phyloP scores from a whole-genome alignment of 2,888 invertebrate genomes.

The Tanytarsus gracilentus region DNA sequence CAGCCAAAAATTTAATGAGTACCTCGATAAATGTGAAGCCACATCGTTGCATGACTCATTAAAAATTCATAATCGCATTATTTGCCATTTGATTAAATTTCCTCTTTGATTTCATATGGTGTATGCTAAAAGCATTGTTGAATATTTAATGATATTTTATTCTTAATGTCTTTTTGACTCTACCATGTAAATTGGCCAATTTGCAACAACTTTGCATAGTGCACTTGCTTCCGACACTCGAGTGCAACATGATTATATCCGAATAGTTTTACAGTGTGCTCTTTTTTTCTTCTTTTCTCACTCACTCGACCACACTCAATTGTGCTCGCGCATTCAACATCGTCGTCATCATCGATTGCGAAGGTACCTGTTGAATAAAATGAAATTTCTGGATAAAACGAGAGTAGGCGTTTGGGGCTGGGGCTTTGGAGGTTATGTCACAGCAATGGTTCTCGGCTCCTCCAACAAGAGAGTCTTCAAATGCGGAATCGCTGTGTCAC shows the following conservation, averaged over 20 bases:
- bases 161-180: too few species aligned
- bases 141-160: constrained; percentile 7
- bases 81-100: constrained; percentile 16
- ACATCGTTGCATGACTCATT: not conserved
- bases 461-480: constrained; percentile 80
- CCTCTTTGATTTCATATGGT: not conserved
- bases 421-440: constrained; percentile 91
- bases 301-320: not conserved
- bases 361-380: constrained; percentile 69
- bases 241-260: not conserved
- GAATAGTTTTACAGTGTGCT: not conserved
- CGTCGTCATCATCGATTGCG: not conserved
- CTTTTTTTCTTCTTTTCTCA: not conserved
- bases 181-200: too few species aligned
- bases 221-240: too few species aligned
- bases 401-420: constrained; percentile 92
- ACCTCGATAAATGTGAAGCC: too few species aligned
- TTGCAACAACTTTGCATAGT: not conserved
- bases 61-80: constrained; percentile 6
- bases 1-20: too few species aligned
- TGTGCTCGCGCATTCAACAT: not conserved
- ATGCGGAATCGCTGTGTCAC: constrained; percentile 89
- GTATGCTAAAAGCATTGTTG: constrained; percentile 5
- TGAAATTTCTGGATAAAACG: constrained; percentile 76
- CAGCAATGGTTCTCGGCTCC: constrained; percentile 83